Base-by-base conservation (phyloP, 2,113 vertebrate genomes). In the Odocoileus hemionus region DNA sequence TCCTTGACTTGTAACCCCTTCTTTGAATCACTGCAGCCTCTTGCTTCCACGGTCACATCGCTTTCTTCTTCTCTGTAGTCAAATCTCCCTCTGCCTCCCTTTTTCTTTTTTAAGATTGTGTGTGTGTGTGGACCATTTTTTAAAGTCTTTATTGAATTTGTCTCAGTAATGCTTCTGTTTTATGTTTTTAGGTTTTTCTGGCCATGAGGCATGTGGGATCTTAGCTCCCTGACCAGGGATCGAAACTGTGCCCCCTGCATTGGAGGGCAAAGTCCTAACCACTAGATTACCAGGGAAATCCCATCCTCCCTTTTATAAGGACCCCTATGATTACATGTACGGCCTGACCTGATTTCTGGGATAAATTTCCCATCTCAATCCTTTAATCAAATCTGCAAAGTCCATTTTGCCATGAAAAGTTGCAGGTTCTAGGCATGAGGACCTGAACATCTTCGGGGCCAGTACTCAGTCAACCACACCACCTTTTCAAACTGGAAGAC, bases 21-120 rank as follows among this genome's bases (percentile, higher is more conserved):
- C 36, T 92, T 33, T 2, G 3, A 17, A 1, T 25, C 61, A 1
- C 12, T 36, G 13, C 0, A 26, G 7, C 5, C 10, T 45, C 57
- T 74, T 5, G 39, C 21, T 43, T 47, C 28, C 52, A 19, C 5
- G 1, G 28, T 57, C 47, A 1, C 9, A 7, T 16, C 4, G 6
- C 45, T 26, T 52, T 13, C 7, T 36, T 43, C 28, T 50, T 47
- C n/a, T 91, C 43, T 47, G 11, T 21, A 7, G 25, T 60, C 23
- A 30, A 43, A 14, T 25, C 26, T 76, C 26, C 60, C 12, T 50
- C 86, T 58, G 10, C 19, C 23, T 76, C 26, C 28, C 21, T 47
- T 30, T 30, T 47, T 43, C 11, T 74, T 25, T 39, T 74, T 43
- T 25, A 74, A 25, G 11, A 39, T 74, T 74, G 1, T 64, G 15